Evolutionary conservation across 1,140 invertebrate species (phyloP), one percentile per base, ranked within the genome.

Genomic region (Harpegnathos saltator): DNA sequence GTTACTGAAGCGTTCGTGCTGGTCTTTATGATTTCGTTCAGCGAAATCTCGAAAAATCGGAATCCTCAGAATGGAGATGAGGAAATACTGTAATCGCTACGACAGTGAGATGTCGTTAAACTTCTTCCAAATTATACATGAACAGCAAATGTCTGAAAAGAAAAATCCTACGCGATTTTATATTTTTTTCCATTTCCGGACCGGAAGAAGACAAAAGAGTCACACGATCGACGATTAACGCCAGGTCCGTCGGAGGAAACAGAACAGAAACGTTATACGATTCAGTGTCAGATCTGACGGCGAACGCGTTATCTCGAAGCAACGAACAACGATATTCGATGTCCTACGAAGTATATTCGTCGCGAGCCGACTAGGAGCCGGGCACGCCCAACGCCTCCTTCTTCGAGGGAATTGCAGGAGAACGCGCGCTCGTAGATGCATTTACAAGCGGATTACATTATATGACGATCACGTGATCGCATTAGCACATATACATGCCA

Each of bases 1-100:
- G 5, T 73, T 68, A 66, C 44, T 84, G 19, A 52, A 19, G 58
- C 14, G 33, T 74, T 86, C 33, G 22, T 68, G 26, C 22, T 24
- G 17, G 52, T 50, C 63, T 83, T 84, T 75, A 75, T 22, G 59
- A 82, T 84, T 81, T 86, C 52, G 29, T 44, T 33, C 29, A 33
- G 29, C 29, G 29, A 33, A 33, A 33, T 33, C 29, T 3, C 5
- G 5, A 33, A 33, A 5, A 33, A 58, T 48, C 61, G 56, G 29
- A 22, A 75, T 63, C 52, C n/a, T n/a, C 29, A 29, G 29, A 33
- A 33, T 14, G 19, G n/a, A 9, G 48, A 50, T 48, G n/a, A 38
- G 61, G 44, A 65, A 77, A 50, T 68, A 24, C 63, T 26, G n/a
- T n/a, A n/a, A n/a, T n/a, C 44, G 19, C 26, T 24, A 3, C 7